Conservation (phyloP, 2,113 vertebrate species). For the Pseudopodoces humilis region DNA sequence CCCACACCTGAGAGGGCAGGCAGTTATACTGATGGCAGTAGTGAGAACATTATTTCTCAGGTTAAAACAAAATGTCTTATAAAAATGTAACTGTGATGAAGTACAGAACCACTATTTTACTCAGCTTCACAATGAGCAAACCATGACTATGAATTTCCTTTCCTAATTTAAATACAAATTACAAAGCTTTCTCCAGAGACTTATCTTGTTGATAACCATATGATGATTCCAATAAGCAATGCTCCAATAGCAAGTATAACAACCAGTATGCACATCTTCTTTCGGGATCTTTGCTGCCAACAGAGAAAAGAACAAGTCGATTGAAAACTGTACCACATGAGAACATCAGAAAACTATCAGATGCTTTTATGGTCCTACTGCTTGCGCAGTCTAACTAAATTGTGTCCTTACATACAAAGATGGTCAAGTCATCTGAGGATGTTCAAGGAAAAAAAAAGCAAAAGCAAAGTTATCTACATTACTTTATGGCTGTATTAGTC, state of each 20-base stretch:
- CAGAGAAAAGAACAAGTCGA: not conserved
- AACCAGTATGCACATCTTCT: slow-evolving; percentile 93
- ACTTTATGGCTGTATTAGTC: not conserved
- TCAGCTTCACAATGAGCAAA: slow-evolving; percentile 50
- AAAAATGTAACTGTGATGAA: slow-evolving; percentile 41
- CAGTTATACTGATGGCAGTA: not conserved
- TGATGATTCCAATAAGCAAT: slow-evolving; percentile 80
- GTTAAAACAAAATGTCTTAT: slow-evolving; percentile 6
- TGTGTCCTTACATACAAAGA: not conserved
- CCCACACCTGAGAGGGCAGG: not conserved
- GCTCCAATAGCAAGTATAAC: slow-evolving; percentile 73
- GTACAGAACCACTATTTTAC: slow-evolving; percentile 45
- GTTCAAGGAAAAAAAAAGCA: not conserved
- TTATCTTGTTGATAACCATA: slow-evolving; percentile 65
- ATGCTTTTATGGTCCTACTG: not conserved
- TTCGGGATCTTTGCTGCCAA: slow-evolving; percentile 87
- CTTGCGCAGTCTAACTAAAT: not conserved
- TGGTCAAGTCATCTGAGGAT: not conserved
- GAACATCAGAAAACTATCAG: not conserved
- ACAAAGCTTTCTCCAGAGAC: not conserved
- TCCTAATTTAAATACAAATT: slow-evolving; percentile 36
- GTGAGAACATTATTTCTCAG: not conserved
- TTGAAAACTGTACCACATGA: not conserved
- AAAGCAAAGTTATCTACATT: not conserved
- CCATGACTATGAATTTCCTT: slow-evolving; percentile 13